Evolutionary conservation across 2,113 vertebrate genomes (phyloP).

Genomic region (Eolophus roseicapilla): DNA sequence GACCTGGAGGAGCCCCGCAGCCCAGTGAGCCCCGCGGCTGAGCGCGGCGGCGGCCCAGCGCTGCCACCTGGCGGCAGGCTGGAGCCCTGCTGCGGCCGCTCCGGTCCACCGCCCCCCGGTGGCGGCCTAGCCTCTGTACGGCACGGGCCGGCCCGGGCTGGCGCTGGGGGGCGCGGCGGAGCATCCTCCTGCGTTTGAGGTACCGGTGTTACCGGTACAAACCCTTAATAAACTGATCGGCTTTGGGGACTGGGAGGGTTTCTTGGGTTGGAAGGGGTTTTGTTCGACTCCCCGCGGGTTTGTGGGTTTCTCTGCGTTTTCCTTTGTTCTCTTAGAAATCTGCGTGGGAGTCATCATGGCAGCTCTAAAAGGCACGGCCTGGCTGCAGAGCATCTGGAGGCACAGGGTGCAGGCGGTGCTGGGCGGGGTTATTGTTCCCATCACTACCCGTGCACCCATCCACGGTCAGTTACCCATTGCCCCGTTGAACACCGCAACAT

Average conservation of each 20-base stretch:
- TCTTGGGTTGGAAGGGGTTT: neutral
- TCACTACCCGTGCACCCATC: fast-evolving
- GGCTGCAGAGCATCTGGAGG: fast-evolving
- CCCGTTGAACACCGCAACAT: fast-evolving
- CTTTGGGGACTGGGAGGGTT: neutral
- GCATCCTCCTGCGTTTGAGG: neutral
- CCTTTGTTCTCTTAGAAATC: neutral
- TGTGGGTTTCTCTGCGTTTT: neutral
- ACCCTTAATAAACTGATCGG: fast-evolving
- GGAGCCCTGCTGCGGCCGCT: too few species aligned
- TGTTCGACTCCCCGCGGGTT: neutral
- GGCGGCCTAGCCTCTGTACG: neutral
- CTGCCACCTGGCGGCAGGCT: too few species aligned
- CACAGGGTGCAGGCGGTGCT: neutral
- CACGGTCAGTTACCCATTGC: neutral
- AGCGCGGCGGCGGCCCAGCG: neutral
- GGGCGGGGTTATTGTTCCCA: too few species aligned
- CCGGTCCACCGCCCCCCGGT: too few species aligned
- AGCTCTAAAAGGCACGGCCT: neutral
- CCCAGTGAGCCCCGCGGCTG: too few species aligned
- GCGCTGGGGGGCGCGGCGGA: neutral
- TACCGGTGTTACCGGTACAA: neutral
- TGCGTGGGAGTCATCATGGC: neutral
- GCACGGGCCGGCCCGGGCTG: neutral
- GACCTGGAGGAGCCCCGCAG: fast-evolving